phyloP scores from a whole-genome alignment of 2,113 vertebrate genomes.

The Sclerurus mexicanus region DNA sequence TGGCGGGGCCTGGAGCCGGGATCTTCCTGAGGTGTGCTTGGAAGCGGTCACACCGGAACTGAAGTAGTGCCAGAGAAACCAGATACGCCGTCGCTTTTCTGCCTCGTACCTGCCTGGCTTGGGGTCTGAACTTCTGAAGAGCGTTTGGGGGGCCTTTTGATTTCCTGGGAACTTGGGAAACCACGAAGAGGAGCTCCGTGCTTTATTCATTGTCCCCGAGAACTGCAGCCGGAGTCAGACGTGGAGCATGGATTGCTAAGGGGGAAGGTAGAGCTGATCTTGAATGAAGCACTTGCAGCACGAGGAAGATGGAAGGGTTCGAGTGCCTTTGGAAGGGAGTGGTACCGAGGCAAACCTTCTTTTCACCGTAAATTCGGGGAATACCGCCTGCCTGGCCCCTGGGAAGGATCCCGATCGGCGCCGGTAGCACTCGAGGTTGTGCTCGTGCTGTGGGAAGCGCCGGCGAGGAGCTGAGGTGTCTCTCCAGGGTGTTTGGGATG shows the following conservation, averaged over 20 bases:
- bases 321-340: background rate
- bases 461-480: background rate
- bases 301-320: background rate
- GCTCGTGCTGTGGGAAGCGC: background rate
- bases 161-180: slow-evolving; percentile 38
- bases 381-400: background rate
- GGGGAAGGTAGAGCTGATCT: background rate
- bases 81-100: slow-evolving; percentile 34
- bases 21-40: slow-evolving; percentile 17
- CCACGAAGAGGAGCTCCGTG: slow-evolving; percentile 47
- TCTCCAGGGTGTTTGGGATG: background rate
- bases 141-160: background rate
- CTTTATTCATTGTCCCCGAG: slow-evolving; percentile 25
- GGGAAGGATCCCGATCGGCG: background rate
- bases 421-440: background rate
- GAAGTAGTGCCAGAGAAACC: slow-evolving; percentile 29
- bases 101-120: background rate
- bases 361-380: background rate
- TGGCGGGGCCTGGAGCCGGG: slow-evolving; percentile 8
- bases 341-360: background rate
- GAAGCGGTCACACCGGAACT: slow-evolving; percentile 52
- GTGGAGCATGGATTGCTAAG: background rate
- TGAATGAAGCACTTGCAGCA: background rate
- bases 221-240: background rate
- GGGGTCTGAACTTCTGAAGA: background rate